Conservation (phyloP, 2,888 invertebrate species). For the Clostera curtula region DNA sequence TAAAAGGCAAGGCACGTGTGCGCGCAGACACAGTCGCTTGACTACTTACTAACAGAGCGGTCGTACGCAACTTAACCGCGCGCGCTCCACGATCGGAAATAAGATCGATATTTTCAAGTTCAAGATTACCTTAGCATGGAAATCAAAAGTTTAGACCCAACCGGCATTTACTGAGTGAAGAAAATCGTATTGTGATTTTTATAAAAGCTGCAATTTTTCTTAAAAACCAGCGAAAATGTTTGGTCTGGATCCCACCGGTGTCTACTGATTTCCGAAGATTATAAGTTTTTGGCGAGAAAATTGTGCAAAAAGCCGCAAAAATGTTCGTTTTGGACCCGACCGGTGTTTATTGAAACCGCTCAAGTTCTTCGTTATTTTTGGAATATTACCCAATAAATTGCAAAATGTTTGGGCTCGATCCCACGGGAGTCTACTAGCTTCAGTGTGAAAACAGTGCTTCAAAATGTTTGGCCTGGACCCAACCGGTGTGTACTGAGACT, state of each 20-base stretch:
- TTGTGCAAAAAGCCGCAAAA: slow-evolving; percentile 36
- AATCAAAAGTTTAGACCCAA: slow-evolving; percentile 66
- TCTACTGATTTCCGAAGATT: slow-evolving; percentile 39
- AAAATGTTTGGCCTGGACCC: slow-evolving; percentile 46
- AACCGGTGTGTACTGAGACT: slow-evolving; percentile 42
- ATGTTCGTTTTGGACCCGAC: slow-evolving; percentile 61
- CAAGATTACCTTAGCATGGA: slow-evolving; percentile 48
- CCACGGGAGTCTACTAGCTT: slow-evolving; percentile 60
- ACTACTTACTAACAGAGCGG: slow-evolving; percentile 35
- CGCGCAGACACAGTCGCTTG: slow-evolving; percentile 50
- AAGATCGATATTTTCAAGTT: slow-evolving; percentile 61
- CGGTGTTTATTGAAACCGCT: slow-evolving; percentile 39
- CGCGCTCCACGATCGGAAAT: slow-evolving; percentile 55
- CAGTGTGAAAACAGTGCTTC: slow-evolving; percentile 32
- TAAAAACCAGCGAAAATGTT: slow-evolving; percentile 39
- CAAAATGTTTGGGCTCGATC: slow-evolving; percentile 61
- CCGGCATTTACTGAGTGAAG: slow-evolving; percentile 58
- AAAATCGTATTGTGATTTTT: slow-evolving; percentile 18
- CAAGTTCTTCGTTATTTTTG: slow-evolving; percentile 8
- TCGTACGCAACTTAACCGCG: slow-evolving; percentile 45
- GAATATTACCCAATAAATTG: slow-evolving; percentile 9
- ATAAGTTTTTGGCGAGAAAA: slow-evolving; percentile 13
- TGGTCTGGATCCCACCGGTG: slow-evolving; percentile 57
- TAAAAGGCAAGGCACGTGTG: slow-evolving; percentile 66
- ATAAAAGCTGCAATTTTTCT: slow-evolving; percentile 9